phyloP scores from a whole-genome alignment of 2,113 vertebrate species.

The Ascaphus truei region DNA sequence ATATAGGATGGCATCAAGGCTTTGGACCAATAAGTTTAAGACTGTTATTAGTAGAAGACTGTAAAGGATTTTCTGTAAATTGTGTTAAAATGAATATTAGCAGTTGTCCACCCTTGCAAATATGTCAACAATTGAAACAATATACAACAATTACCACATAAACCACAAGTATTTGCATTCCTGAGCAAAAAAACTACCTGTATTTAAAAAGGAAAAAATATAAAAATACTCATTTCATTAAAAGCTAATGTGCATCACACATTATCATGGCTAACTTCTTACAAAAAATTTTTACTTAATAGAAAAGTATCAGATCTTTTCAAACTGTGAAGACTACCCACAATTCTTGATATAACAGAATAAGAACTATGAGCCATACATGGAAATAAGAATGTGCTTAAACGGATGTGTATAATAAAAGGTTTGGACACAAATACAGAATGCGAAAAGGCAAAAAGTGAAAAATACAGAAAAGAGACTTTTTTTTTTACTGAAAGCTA shows the following conservation, averaged over 20 bases:
- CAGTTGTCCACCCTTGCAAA: constrained; percentile 48
- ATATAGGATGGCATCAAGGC: constrained; percentile 46
- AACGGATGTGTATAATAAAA: constrained; percentile 44
- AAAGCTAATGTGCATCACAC: constrained; percentile 30
- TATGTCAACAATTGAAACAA: constrained; percentile 44
- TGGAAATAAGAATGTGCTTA: constrained; percentile 55
- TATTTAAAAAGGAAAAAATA: constrained; percentile 61
- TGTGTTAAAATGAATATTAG: constrained; percentile 46
- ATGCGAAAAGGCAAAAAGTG: background rate
- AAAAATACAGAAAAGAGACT: constrained; percentile 4
- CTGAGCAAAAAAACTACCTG: constrained; percentile 41
- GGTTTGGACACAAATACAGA: constrained; percentile 13
- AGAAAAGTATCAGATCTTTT: constrained; percentile 39
- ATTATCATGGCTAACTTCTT: constrained; percentile 24
- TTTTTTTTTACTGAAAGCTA: constrained; percentile 17
- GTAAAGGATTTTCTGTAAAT: constrained; percentile 41
- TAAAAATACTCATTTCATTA: constrained; percentile 28
- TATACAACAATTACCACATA: background rate
- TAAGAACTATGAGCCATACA: constrained; percentile 51
- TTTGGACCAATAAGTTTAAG: constrained; percentile 50
- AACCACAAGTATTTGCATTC: background rate
- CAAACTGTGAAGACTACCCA: constrained; percentile 65
- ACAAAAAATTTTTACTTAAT: constrained; percentile 34
- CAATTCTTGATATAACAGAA: constrained; percentile 44
- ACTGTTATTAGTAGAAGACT: constrained; percentile 50